Evolutionary conservation across 2,797 vertebrate genomes (phyloP).

Genomic region (Lerista edwardsae): DNA sequence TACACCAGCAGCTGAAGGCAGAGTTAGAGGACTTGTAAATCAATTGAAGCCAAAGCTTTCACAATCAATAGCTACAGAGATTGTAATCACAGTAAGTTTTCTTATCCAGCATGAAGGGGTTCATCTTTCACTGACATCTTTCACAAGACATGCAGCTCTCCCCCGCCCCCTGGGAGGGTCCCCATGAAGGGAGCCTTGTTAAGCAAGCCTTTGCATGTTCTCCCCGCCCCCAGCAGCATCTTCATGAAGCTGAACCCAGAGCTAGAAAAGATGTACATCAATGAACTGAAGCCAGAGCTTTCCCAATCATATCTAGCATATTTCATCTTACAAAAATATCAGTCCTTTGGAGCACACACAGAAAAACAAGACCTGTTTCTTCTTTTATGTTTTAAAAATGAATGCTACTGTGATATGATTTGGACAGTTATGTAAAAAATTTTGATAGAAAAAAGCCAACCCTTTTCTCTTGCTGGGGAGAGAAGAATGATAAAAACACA

Average conservation of each 20-base stretch:
- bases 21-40: not conserved
- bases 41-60: not conserved
- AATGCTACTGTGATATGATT: not conserved
- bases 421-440: not conserved
- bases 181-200: too few relatives aligned
- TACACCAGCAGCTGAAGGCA: not conserved
- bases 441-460: not conserved
- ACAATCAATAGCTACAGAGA: not conserved
- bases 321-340: not conserved
- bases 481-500: slow-evolving; percentile 69
- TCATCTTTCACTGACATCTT: too few relatives aligned
- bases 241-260: not conserved
- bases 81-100: too few relatives aligned
- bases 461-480: not conserved
- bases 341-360: not conserved
- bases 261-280: not conserved
- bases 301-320: too few relatives aligned
- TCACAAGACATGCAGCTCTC: too few relatives aligned
- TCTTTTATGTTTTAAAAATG: not conserved
- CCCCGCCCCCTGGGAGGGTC: too few relatives aligned
- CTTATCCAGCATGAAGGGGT: too few relatives aligned
- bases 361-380: not conserved
- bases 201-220: too few relatives aligned
- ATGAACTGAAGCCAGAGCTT: not conserved
- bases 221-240: too few relatives aligned